Evolutionary conservation across 2,113 vertebrate species (phyloP).

Genomic region (Xiphophorus hellerii): DNA sequence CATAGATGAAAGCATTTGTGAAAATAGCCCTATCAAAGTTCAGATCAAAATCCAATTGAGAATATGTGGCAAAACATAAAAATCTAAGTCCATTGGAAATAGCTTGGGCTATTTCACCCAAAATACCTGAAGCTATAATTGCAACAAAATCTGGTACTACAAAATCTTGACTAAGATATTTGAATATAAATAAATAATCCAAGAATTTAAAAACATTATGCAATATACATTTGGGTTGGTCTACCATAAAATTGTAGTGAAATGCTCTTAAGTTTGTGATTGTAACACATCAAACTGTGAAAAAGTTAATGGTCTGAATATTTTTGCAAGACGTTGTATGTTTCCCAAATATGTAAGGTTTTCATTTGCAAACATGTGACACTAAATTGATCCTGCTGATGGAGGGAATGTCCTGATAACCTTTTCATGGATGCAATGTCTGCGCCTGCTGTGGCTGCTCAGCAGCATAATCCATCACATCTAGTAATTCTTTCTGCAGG

Average conservation of each 20-base stretch:
- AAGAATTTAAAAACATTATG: too few relatives aligned
- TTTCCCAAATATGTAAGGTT: background rate
- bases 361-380: background rate
- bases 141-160: background rate
- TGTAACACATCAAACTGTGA: too few relatives aligned
- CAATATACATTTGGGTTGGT: too few relatives aligned
- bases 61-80: too few relatives aligned
- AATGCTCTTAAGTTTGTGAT: too few relatives aligned
- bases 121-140: background rate
- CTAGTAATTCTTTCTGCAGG: background rate
- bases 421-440: background rate
- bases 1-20: too few relatives aligned
- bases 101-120: background rate
- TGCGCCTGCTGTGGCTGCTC: background rate
- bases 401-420: background rate
- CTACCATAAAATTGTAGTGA: too few relatives aligned
- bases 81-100: background rate
- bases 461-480: background rate
- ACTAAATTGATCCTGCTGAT: background rate
- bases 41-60: background rate
- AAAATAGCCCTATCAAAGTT: too few relatives aligned
- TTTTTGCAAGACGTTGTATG: background rate
- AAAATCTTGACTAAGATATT: too few relatives aligned
- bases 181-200: too few relatives aligned
- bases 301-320: background rate